These are phyloP conservation scores for Standfussiana lucernea DNA, from an alignment of 2,888 invertebrate species.

Conservation along the genomic window DNA sequence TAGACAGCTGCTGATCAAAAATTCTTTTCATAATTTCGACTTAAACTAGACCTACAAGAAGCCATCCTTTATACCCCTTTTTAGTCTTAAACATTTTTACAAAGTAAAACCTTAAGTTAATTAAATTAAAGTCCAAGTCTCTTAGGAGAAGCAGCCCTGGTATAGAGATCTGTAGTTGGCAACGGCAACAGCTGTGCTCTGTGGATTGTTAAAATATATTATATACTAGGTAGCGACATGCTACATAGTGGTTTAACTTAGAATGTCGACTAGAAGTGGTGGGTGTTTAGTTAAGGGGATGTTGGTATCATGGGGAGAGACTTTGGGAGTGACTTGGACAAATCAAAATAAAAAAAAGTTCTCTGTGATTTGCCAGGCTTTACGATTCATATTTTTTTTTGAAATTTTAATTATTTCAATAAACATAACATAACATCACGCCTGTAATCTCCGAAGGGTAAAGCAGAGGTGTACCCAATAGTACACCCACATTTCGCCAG, in stretches of 20 bases:
- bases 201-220: conserved; percentile 69
- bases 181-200: conserved; percentile 67
- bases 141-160: conserved; percentile 41
- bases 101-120: conserved; percentile 22
- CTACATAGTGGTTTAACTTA: conserved; percentile 47
- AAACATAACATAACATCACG: too few species aligned
- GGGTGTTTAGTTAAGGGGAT: conserved; percentile 14
- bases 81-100: conserved; percentile 6
- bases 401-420: neutral
- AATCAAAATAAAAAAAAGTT: neutral
- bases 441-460: too few species aligned
- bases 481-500: too few species aligned
- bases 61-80: neutral
- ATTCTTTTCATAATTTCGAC: neutral
- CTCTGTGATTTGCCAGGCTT: neutral
- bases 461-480: too few species aligned
- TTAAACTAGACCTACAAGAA: neutral
- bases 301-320: conserved; percentile 1
- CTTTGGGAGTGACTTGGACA: neutral
- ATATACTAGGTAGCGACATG: conserved; percentile 45
- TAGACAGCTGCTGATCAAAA: neutral
- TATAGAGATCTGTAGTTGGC: conserved; percentile 57
- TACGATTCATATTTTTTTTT: neutral
- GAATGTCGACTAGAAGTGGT: conserved; percentile 32
- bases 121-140: conserved; percentile 39